Conservation (phyloP, 2,113 vertebrate genomes). For the Asarcornis scutulata region DNA sequence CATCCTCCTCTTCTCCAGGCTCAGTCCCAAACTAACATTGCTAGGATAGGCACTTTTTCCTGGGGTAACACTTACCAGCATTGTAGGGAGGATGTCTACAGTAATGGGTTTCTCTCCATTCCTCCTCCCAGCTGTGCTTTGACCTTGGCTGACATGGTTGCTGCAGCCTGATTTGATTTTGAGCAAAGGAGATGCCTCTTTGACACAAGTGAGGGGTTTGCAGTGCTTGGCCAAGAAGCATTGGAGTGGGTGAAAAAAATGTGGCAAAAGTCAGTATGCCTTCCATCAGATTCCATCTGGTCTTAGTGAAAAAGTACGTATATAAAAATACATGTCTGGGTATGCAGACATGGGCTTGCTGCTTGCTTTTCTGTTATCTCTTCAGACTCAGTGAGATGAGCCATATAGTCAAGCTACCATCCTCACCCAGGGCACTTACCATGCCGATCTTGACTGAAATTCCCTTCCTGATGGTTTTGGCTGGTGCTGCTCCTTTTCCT, state of each 20-base stretch:
- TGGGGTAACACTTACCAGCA: not conserved
- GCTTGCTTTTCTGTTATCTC: not conserved
- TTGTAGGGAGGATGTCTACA: not conserved
- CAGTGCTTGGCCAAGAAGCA: not conserved
- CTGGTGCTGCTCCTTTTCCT: not conserved
- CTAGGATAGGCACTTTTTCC: not conserved
- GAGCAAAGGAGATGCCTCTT: not conserved
- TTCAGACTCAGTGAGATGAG: not conserved
- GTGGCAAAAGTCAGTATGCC: not conserved
- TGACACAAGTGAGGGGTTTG: not conserved
- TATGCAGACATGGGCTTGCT: not conserved
- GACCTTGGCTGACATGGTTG: not conserved
- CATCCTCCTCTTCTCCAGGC: not conserved
- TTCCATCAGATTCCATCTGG: rapidly evolving
- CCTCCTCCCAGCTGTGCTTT: not conserved
- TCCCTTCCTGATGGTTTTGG: not conserved
- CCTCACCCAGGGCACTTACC: not conserved
- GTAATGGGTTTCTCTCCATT: not conserved
- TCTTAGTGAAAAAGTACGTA: not conserved
- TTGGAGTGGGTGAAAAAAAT: not conserved
- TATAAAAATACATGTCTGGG: not conserved
- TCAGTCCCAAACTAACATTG: not conserved
- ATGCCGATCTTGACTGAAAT: not conserved
- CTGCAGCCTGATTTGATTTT: not conserved
- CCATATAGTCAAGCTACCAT: not conserved